Conservation (phyloP, 2,113 vertebrate genomes). For the Theristicus caerulescens region DNA sequence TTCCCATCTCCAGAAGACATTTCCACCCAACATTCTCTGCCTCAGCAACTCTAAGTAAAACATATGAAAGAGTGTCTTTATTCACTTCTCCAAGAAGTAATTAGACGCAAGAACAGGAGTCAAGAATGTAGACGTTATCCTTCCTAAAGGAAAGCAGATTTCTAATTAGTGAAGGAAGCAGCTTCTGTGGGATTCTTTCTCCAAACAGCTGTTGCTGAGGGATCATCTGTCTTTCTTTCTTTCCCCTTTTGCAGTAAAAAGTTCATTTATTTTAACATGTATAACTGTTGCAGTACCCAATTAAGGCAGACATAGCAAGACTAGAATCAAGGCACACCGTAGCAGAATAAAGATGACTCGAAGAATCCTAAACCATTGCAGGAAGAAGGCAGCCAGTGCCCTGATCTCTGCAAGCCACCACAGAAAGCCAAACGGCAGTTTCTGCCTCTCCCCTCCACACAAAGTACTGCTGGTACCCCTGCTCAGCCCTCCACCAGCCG, state of each 20-base stretch:
- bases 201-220: conserved; percentile 31
- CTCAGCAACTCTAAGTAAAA: conserved; percentile 73
- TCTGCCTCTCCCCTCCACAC: not conserved
- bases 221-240: conserved; percentile 37
- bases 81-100: conserved; percentile 72
- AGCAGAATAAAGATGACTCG: fast-evolving
- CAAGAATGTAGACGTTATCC: conserved; percentile 19
- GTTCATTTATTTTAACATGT: conserved; percentile 33
- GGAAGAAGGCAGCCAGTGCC: not conserved
- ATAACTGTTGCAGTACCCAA: not conserved
- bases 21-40: conserved; percentile 51
- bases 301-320: conserved; percentile 38
- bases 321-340: not conserved
- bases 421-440: not conserved
- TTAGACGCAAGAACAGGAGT: conserved; percentile 65
- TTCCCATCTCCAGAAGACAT: not conserved
- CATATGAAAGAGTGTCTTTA: conserved; percentile 47
- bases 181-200: conserved; percentile 45
- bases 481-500: not conserved
- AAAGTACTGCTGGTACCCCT: not conserved
- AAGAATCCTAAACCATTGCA: not conserved
- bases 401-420: not conserved
- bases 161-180: conserved; percentile 66
- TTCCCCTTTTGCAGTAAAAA: conserved; percentile 28
- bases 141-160: conserved; percentile 65